These are phyloP conservation scores for Heliconius nattereri DNA, from an alignment of 1,140 invertebrate species.

Conservation along the genomic window DNA sequence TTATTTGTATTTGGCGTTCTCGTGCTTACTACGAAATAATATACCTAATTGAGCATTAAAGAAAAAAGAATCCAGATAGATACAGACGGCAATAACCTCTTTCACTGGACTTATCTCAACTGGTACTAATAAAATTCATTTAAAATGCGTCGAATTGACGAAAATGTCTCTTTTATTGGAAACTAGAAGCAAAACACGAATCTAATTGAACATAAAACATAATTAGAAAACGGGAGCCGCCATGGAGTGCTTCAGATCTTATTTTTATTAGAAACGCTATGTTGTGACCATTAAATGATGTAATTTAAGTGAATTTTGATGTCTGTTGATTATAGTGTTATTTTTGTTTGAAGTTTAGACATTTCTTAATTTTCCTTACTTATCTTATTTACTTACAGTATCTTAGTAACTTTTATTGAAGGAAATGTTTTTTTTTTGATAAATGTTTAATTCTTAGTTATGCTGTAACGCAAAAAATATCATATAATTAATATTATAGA, in stretches of 20 bases:
- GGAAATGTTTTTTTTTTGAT: too few species aligned
- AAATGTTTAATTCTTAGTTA: too few species aligned
- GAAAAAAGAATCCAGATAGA: not conserved
- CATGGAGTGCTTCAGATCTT: constrained; percentile 3
- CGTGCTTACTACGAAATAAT: too few species aligned
- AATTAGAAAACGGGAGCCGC: constrained; percentile 63
- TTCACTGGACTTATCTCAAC: not conserved
- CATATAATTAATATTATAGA: too few species aligned
- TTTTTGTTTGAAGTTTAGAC: not conserved
- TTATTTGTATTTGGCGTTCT: not conserved
- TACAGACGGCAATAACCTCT: not conserved
- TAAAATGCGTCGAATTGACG: constrained; percentile 57
- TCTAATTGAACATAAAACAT: constrained; percentile 68
- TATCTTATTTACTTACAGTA: too few species aligned
- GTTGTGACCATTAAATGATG: constrained; percentile 16
- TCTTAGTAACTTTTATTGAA: too few species aligned
- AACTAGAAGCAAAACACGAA: constrained; percentile 55
- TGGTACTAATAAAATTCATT: constrained; percentile 56
- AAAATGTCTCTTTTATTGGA: constrained; percentile 62
- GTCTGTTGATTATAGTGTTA: not conserved
- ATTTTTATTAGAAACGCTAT: constrained; percentile 24
- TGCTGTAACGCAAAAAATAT: too few species aligned
- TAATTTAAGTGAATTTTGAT: constrained; percentile 16
- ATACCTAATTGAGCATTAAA: not conserved
- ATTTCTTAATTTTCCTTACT: not conserved